Evolutionary conservation across 2,888 invertebrate genomes (phyloP), one percentile per base, ranked within the genome.

Genomic region (Caenorhabditis sp.): DNA sequence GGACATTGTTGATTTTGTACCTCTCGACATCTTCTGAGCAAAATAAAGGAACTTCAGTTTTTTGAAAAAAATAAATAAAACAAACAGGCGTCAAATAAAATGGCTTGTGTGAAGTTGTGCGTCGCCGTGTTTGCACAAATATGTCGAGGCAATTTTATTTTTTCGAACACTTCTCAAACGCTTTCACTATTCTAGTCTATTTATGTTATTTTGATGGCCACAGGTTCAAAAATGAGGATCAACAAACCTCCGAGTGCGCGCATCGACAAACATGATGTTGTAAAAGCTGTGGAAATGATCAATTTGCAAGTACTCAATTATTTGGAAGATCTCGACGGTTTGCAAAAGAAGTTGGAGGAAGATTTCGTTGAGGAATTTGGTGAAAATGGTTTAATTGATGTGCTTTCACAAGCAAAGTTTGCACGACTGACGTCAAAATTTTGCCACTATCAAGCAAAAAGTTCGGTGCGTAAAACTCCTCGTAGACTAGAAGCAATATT

Each of bases 1-100:
- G 12, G 68, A 65, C 62, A 73, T 59, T 36, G 68, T 56, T 21
- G 73, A 73, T 65, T 68, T 68, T n/a, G 43, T 62, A 14, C 50
- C 25, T 61, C 61, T 72, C 12, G 73, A 73, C 73, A 73, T 73
- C 43, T 56, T 43, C 14, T 17, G 5, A 10, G 14, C 12, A 3
- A 43, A 43, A 43, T 10, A 3, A 10, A 14, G 12, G 17, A 14
- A 12, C 10, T 31, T 31, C 10, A 31, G 31, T 31, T 31, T 31
- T 31, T 31, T 31, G 31, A 43, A 43, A 12, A 17, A 43, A 43
- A 43, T 3, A 36, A 43, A 12, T 10, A 17, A 17, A 43, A 43
- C 14, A 43, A 7, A 10, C 14, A 14, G 5, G 31, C 43, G 43
- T 14, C 43, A 43, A 43, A 43, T 43, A 43, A 43, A 43, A 14